Base-by-base conservation (phyloP, 2,113 vertebrate genomes). In the Stictonetta naevosa region DNA sequence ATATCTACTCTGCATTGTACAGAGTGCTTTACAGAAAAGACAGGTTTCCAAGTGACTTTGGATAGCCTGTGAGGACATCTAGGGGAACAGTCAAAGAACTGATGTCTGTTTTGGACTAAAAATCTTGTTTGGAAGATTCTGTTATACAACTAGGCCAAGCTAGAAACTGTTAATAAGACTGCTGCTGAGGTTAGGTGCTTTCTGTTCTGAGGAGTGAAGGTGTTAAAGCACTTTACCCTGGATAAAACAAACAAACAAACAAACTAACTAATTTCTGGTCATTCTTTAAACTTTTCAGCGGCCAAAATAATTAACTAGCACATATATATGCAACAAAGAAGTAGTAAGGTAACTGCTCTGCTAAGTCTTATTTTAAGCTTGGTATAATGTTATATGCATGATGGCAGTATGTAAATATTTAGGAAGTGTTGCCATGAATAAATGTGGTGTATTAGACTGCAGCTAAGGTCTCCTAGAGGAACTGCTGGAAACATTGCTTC, bases 41-140 rank as follows among this genome's bases (percentile, higher is more conserved):
- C 8, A 64, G 46, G 18, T 53, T 38, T 46, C 13, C 7, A 3
- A 76, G 26, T 63, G 72, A 78, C 86, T 92, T 96, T 76, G 86
- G 46, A 68, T 90, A 86, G 68, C 64, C 85, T 96, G 23, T 94
- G 94, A 95, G 92, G 94, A 93, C 94, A 94, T 77, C 94, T 97
- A 95, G 93, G 94, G 93, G 92, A 96, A 59, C 58, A 93, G 59
- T 10, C 79, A 93, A 83, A 94, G 82, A 95, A 96, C 22, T 58
- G 53, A 60, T 90, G 3, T 31, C 23, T 74, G 6, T 8, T 91
- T 86, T 74, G 59, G 72, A 48, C 0, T 1, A 71, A 79, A 88
- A 90, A 22, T 1, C 31, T 69, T 77, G 11, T 63, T 34, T 56
- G 56, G 74, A 82, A 62, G 33, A 53, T 72, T 58, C 22, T 77